Base-by-base conservation (phyloP, 2,797 vertebrate species). In the Lutjanus campechanus region DNA sequence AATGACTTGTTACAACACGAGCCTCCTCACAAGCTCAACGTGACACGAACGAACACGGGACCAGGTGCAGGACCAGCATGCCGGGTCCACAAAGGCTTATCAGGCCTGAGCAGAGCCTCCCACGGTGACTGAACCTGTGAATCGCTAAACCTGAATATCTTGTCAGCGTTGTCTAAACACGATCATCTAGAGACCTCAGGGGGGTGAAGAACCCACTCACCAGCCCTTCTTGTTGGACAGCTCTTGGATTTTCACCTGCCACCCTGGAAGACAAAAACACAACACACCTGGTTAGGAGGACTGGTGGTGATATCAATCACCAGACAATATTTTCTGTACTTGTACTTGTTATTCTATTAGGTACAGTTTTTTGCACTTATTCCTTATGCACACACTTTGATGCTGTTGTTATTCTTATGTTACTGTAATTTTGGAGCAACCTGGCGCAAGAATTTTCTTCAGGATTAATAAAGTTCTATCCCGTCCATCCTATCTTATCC, bases 191-290 rank as follows among this genome's bases (percentile, higher is more conserved):
- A 76, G 9, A 55, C 29, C 9, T 49, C 1, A 0, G 9, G 12
- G 10, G 29, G 43, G 8, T 41, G 1, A 51, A 49, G 5, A 41
- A 51, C 19, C 19, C 22, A 92, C 98, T 97, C 90, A 99, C 98
- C 97, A 95, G 83, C 96, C 97, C 77, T 97, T 97, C 92, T 98
- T 98, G 0, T 96, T 97, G 58, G 97, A 97, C 88, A 99, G 90
- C 84, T 98, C 97, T 0, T 96, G 88, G 62, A 98, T 95, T 76
- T 97, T 99, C 76, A 93, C 93, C 72, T 98, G 97, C 96, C 98
- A 97, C 1, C 95, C 98, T 99, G 87, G 12, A 53, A 40, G 56
- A 44, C 7, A 71, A 78, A 62, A 67, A 68, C 12, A 82, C 9
- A 55, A 29, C 29, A 77, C 10, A 60, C 1, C 9, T 58, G 11